These are phyloP conservation scores for Drosophila prostipennis DNA, from an alignment of 2,888 invertebrate species.

Conservation along the genomic window DNA sequence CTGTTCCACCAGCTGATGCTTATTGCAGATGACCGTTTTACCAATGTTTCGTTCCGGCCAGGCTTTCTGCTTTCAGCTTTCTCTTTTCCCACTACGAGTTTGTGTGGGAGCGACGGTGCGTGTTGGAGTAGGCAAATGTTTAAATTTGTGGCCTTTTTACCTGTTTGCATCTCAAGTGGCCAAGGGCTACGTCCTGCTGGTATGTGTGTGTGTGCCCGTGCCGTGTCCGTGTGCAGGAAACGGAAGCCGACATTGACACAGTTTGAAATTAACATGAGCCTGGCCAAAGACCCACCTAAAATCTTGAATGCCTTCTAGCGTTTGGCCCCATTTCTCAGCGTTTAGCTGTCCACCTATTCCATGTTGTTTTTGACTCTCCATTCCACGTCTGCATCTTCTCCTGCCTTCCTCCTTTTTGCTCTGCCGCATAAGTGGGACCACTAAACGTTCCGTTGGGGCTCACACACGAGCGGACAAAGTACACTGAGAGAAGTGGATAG, in stretches of 20 bases:
- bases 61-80: neutral
- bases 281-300: conserved; percentile 33
- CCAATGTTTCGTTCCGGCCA: conserved; percentile 76
- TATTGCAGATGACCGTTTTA: conserved; percentile 82
- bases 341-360: conserved; percentile 73
- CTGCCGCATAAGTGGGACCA: conserved; percentile 65
- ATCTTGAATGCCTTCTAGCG: conserved; percentile 50
- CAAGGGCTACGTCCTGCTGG: conserved; percentile 44
- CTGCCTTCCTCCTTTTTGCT: conserved; percentile 13
- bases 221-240: conserved; percentile 51
- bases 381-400: conserved; percentile 60
- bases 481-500: conserved; percentile 6
- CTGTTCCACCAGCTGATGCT: conserved; percentile 47
- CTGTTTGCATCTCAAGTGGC: conserved; percentile 79
- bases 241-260: conserved; percentile 81
- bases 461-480: conserved; percentile 16
- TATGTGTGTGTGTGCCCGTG: neutral
- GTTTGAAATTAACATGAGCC: conserved; percentile 69
- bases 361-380: conserved; percentile 60
- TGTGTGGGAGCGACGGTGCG: conserved; percentile 61
- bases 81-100: conserved; percentile 14
- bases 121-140: conserved; percentile 78
- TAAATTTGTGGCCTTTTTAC: conserved; percentile 78
- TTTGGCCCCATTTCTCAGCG: conserved; percentile 52
- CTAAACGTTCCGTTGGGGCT: conserved; percentile 60